Percentiles rank a stretch among this genome's conserved stretches.
phyloP scores from a whole-genome alignment of 2,888 invertebrate genomes.

The Drosophila falleni region DNA sequence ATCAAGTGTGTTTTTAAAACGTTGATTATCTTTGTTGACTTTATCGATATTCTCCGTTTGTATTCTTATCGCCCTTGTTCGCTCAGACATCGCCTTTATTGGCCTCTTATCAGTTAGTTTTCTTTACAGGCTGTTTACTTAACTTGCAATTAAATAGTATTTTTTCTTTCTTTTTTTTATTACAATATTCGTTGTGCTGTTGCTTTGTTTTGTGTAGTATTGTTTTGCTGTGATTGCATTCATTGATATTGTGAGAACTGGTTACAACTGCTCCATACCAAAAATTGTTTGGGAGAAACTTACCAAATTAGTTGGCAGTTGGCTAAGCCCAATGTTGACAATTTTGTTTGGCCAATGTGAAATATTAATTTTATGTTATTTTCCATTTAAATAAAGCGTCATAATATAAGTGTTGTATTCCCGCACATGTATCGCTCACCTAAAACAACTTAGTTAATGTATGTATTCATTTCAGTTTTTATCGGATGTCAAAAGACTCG shows the following conservation, averaged over 20 bases:
- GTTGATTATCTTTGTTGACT: slow-evolving; percentile 47
- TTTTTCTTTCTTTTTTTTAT: slow-evolving; percentile 14
- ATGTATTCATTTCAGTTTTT: slow-evolving; percentile 7
- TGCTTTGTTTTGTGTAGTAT: slow-evolving; percentile 12
- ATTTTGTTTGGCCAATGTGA: slow-evolving; percentile 10
- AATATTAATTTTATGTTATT: slow-evolving; percentile 16
- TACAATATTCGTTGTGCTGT: slow-evolving; percentile 23
- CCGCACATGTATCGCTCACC: not conserved
- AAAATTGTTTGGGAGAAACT: slow-evolving; percentile 13
- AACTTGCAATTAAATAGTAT: slow-evolving; percentile 41
- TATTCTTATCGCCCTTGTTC: slow-evolving; percentile 38
- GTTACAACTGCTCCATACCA: slow-evolving; percentile 43
- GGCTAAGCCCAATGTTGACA: slow-evolving; percentile 10
- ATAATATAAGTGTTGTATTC: slow-evolving; percentile 4
- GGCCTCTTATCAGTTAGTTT: slow-evolving; percentile 46
- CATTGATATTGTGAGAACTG: slow-evolving; percentile 30
- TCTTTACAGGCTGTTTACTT: slow-evolving; percentile 48
- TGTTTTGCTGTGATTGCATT: slow-evolving; percentile 36
- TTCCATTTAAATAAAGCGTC: slow-evolving; percentile 26
- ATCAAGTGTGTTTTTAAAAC: slow-evolving; percentile 30
- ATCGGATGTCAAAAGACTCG: not conserved
- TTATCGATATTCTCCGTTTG: slow-evolving; percentile 56
- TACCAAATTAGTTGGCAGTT: slow-evolving; percentile 18
- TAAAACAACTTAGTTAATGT: slow-evolving; percentile 4
- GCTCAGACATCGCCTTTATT: slow-evolving; percentile 12